These are phyloP conservation scores for Sycobia sp. DNA, from an alignment of 1,140 invertebrate species.

Conservation along the genomic window DNA sequence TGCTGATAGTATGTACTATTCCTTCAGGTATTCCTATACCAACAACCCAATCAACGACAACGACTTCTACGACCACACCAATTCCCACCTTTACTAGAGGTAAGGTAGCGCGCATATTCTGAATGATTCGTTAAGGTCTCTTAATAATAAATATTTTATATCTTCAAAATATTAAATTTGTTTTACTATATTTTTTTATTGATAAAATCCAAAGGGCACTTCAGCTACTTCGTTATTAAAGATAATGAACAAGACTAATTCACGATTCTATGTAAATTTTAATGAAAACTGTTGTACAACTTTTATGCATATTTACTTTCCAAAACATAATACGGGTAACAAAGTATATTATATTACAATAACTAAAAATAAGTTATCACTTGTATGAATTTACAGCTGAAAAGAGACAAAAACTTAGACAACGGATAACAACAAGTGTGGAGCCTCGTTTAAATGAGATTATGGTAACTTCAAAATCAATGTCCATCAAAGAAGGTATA, in stretches of 20 bases:
- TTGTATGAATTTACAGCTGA: no score
- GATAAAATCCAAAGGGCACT: no score
- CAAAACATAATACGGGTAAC: no score
- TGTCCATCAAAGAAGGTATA: slow-evolving; percentile 38
- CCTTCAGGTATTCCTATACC: slow-evolving; percentile 44
- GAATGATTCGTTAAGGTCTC: no score
- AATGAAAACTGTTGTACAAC: no score
- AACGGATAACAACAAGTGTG: slow-evolving; percentile 41
- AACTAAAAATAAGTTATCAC: neutral
- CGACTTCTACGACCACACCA: slow-evolving; percentile 37
- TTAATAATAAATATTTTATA: no score
- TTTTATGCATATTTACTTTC: no score
- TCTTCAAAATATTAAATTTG: no score
- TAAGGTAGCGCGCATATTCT: slow-evolving; percentile 22
- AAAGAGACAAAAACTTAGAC: slow-evolving; percentile 43
- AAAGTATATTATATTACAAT: no score
- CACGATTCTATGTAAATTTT: no score
- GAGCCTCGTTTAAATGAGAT: slow-evolving; percentile 45
- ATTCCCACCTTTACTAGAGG: slow-evolving; percentile 39
- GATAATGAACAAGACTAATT: no score
- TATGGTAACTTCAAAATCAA: slow-evolving; percentile 43
- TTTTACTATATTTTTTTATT: neutral
- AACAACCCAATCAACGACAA: slow-evolving; percentile 43
- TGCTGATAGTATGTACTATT: slow-evolving; percentile 6
- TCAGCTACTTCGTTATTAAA: no score